Evolutionary conservation across 1,140 invertebrate genomes (phyloP), one percentile per base, ranked within the genome.

Genomic region (Rhyzopertha dominica): DNA sequence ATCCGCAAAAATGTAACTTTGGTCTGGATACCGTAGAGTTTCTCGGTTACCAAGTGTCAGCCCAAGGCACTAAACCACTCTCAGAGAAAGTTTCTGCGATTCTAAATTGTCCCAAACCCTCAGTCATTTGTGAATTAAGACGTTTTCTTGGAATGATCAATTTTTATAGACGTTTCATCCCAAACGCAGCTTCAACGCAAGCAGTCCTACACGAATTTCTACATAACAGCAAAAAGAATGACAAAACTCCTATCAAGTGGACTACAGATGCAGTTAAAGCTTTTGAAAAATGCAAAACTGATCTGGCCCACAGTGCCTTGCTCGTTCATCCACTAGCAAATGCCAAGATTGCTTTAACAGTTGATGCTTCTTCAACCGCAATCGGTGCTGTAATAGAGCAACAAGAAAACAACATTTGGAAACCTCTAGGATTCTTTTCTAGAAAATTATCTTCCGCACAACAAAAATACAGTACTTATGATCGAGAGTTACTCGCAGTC

Each of bases 401-500:
- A 49, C 23, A 18, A 3, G 24, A 18, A 8, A 24, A 52, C n/a
- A 32, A 45, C 7, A 10, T 38, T 3, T 58, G 57, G 51, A 35
- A 61, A 49, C 69, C 68, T 5, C n/a, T n/a, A n/a, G n/a, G n/a
- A n/a, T n/a, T n/a, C n/a, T n/a, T n/a, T n/a, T n/a, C n/a, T n/a
- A n/a, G 53, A 34, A 64, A 60, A 41, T 40, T 71, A 5, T 49
- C 37, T 4, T 12, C 43, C 4, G 17, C 61, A 2, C 36, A 67
- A 34, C 31, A 10, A 10, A 60, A 62, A n/a, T 69, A 71, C 29
- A 58, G 54, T 10, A 56, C 65, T 2, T 73, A 66, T 52, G 68
- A 71, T 40, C 36, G 67, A 9, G 70, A 76, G 49, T 46, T 74
- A 1, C 32, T 74, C 2, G 71, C 67, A 0, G 63, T 71, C 13